Evolutionary conservation across 1,140 invertebrate species (phyloP).

Genomic region (Papilio machaon): DNA sequence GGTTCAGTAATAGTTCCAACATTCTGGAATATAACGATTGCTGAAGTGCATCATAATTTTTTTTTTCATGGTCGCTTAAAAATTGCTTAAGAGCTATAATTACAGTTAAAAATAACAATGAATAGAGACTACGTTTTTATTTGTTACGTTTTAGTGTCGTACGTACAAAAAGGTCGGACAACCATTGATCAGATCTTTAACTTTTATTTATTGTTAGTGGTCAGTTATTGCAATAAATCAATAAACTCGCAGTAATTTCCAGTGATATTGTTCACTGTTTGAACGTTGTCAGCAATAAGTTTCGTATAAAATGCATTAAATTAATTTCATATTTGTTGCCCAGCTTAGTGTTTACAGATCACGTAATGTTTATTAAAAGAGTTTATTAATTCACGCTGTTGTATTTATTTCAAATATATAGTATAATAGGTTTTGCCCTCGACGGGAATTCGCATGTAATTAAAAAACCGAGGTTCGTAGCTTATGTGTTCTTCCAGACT

Average conservation of each 20-base stretch:
- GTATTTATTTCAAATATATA: too few relatives aligned
- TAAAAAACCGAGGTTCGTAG: too few relatives aligned
- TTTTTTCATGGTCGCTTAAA: neutral
- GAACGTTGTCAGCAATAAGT: conserved; percentile 11
- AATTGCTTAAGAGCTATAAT: neutral
- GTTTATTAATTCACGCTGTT: neutral
- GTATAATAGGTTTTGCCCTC: too few relatives aligned
- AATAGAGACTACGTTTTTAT: too few relatives aligned
- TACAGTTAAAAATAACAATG: too few relatives aligned
- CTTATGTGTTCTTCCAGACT: too few relatives aligned
- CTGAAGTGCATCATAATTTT: neutral
- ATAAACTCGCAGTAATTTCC: neutral
- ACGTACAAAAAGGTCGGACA: too few relatives aligned
- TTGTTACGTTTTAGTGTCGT: too few relatives aligned
- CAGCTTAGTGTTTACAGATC: neutral
- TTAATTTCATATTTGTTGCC: neutral
- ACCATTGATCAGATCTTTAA: neutral
- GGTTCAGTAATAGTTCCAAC: neutral
- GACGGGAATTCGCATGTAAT: too few relatives aligned
- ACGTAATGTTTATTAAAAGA: neutral
- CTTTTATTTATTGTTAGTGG: neutral
- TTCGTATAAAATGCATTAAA: neutral
- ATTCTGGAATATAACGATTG: neutral
- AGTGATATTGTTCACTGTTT: conserved; percentile 3
- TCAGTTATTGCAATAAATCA: conserved; percentile 29